Evolutionary conservation across 2,113 vertebrate genomes (phyloP), one percentile per base, ranked within the genome.

Genomic region (Panthera uncia): DNA sequence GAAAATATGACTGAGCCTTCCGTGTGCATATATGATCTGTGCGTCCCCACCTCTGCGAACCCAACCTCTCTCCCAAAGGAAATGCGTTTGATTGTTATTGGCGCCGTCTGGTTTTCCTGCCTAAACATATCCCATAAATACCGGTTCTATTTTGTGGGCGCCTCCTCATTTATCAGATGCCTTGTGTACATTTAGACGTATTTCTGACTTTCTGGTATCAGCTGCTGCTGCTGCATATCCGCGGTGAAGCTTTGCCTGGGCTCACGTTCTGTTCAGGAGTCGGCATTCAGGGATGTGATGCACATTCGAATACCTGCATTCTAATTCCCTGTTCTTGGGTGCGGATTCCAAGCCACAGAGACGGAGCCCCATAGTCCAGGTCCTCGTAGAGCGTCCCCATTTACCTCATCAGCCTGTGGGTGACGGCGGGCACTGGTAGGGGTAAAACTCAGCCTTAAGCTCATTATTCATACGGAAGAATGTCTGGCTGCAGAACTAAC

Each of bases 11-110:
- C 13, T 33, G 2, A 89, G 10, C 41, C 33, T 81, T 63, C 10
- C 9, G 0, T 71, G n/a, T 55, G 31, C 45, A 27, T 29, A 15
- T 78, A 1, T 61, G 23, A 21, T 33, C 61, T 6, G 9, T 27
- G 38, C 15, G 38, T 74, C 38, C 12, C 23, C 36, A 23, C 36
- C 23, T 41, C 23, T 21, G 38, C 3, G 38, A 76, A 76, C 25
- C 38, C 38, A 14, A 7, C 73, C 25, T 76, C 25, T 45, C 38
- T 29, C 23, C 38, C 38, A 27, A 41, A 29, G 45, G 81, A 36
- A 16, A 4, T 93, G 71, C 38, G 23, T 27, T 76, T 45, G 36
- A 5, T 71, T 36, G 65, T 76, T 19, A 71, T 78, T 78, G 78
- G 83, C 55, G 38, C 3, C 41, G 2, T 12, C 52, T 73, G n/a